A percentile compares a stretch with the other conserved stretches of the same genome.
Conservation (phyloP, 2,888 invertebrate species). For the Stratiomys singularior region DNA sequence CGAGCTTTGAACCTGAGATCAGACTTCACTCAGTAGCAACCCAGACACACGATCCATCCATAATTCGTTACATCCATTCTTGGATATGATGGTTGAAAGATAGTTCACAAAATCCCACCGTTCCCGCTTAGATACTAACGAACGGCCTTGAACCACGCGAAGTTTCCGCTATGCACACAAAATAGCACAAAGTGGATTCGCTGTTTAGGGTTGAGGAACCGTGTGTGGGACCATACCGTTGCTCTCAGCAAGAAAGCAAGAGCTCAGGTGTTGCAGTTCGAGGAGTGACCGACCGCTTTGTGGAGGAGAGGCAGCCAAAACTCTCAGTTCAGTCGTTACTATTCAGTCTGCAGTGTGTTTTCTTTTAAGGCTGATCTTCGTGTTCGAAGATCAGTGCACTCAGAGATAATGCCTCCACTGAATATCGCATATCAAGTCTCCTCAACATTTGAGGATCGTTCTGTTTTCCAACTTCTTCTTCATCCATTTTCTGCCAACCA, state of each 20-base stretch:
- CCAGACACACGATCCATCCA: too few species aligned
- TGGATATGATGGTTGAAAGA: too few species aligned
- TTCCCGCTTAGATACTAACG: background rate
- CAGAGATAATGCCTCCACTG: background rate
- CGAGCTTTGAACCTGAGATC: too few species aligned
- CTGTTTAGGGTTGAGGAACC: background rate
- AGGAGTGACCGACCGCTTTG: background rate
- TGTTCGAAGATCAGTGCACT: background rate
- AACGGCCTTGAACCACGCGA: conserved; percentile 45
- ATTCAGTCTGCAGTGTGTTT: background rate
- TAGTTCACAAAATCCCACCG: background rate
- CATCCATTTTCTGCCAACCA: background rate
- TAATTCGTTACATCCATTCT: too few species aligned
- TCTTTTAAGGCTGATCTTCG: background rate
- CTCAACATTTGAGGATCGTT: background rate
- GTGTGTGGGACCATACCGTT: conserved; percentile 2
- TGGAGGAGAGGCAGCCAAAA: background rate
- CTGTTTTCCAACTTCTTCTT: background rate
- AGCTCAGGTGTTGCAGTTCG: background rate
- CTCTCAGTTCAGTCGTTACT: background rate
- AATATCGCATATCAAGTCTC: background rate
- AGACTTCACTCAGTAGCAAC: too few species aligned
- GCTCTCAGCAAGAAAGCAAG: background rate
- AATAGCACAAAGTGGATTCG: conserved; percentile 9
- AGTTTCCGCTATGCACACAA: conserved; percentile 33